phyloP scores from a whole-genome alignment of 1,140 invertebrate genomes.

The Colletes gigas region DNA sequence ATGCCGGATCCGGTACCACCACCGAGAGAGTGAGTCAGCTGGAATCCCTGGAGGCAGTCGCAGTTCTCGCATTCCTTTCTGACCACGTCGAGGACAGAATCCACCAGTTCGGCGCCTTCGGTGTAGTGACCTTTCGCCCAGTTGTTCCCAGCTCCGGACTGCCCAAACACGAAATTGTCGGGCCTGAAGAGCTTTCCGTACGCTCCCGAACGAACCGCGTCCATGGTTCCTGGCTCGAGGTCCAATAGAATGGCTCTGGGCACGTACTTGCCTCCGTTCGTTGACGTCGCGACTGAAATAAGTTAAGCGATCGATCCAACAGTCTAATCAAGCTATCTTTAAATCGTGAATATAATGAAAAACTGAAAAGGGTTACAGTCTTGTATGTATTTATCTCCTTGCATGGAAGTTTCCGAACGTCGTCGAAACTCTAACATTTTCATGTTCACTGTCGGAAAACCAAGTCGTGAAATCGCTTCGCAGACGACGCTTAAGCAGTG shows the following conservation, averaged over 20 bases:
- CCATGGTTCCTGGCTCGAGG: conserved; percentile 89
- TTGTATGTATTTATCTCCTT: no score
- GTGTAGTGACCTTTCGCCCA: conserved; percentile 92
- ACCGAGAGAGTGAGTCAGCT: conserved; percentile 86
- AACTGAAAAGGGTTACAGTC: no score
- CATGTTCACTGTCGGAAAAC: no score
- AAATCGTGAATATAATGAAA: background rate
- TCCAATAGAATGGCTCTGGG: conserved; percentile 89
- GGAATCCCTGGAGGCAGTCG: conserved; percentile 86
- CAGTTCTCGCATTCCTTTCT: conserved; percentile 87
- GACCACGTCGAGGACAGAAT: conserved; percentile 90
- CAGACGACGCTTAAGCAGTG: background rate
- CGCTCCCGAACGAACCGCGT: conserved; percentile 86
- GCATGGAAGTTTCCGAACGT: no score
- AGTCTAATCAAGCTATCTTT: no score
- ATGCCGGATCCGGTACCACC: conserved; percentile 87
- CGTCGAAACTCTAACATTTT: no score
- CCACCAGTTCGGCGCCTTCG: conserved; percentile 88
- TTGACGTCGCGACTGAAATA: conserved; percentile 69
- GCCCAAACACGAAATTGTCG: conserved; percentile 88
- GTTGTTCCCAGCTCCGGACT: conserved; percentile 87
- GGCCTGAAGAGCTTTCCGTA: conserved; percentile 89
- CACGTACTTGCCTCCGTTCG: conserved; percentile 86
- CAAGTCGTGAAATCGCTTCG: background rate
- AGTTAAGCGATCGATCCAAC: no score